Conservation (phyloP, 2,797 vertebrate genomes). For the Melanotaenia maccullochi region DNA sequence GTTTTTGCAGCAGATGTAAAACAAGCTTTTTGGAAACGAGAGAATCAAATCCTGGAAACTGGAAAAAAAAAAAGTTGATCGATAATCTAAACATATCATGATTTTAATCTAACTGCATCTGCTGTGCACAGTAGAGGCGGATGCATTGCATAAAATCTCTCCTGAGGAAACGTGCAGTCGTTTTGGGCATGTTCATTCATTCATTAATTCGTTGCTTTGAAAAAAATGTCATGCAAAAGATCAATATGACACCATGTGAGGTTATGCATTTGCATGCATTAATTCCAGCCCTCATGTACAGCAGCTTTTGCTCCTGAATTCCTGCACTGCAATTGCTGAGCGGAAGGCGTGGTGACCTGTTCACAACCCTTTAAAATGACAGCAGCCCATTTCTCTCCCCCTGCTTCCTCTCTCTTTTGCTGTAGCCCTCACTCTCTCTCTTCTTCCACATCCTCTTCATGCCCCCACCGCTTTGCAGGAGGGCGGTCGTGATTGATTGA, state of each 20-base stretch:
- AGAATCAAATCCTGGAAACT: slow-evolving; percentile 30
- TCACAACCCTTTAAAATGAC: slow-evolving; percentile 78
- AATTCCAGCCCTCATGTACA: slow-evolving; percentile 20
- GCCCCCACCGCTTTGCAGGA: slow-evolving; percentile 72
- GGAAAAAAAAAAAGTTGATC: slow-evolving; percentile 4
- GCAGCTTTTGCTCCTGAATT: slow-evolving; percentile 50
- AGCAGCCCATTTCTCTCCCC: slow-evolving; percentile 69
- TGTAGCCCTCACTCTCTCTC: slow-evolving; percentile 46
- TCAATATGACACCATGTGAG: slow-evolving; percentile 45
- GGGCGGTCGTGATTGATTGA: slow-evolving; percentile 81
- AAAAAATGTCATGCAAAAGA: slow-evolving; percentile 7
- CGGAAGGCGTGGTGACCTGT: slow-evolving; percentile 75
- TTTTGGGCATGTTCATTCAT: slow-evolving; percentile 22
- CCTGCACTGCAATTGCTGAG: slow-evolving; percentile 48
- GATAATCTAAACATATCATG: slow-evolving; percentile 11
- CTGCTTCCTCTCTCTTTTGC: slow-evolving; percentile 32
- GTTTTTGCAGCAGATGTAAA: neutral
- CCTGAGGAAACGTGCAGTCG: neutral
- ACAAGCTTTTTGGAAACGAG: slow-evolving; percentile 16
- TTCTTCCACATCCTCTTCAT: slow-evolving; percentile 53
- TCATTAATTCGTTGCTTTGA: slow-evolving; percentile 26
- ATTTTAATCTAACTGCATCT: slow-evolving; percentile 3
- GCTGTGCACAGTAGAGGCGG: slow-evolving; percentile 12
- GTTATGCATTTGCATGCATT: slow-evolving; percentile 60
- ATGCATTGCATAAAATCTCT: slow-evolving; percentile 19